Evolutionary conservation across 2,888 invertebrate species (phyloP).

Genomic region (Rosalia funebris): DNA sequence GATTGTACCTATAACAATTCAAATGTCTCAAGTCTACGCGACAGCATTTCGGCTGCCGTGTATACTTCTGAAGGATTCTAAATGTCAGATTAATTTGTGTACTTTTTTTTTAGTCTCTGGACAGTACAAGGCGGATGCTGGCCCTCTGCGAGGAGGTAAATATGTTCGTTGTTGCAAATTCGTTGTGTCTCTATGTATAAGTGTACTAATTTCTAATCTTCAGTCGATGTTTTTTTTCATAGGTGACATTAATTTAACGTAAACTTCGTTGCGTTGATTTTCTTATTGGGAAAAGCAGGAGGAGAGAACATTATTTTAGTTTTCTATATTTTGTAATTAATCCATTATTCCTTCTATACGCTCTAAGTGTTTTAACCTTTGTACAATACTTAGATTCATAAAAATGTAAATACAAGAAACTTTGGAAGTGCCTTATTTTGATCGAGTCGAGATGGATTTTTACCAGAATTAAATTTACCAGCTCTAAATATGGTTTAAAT

Average conservation of each 20-base stretch:
- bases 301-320: slow-evolving; percentile 40
- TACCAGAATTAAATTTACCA: too few relatives aligned
- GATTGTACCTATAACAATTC: too few relatives aligned
- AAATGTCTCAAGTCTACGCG: too few relatives aligned
- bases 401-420: background rate
- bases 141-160: slow-evolving; percentile 92
- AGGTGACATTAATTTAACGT: slow-evolving; percentile 34
- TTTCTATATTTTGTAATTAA: slow-evolving; percentile 43
- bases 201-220: slow-evolving; percentile 39
- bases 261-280: slow-evolving; percentile 32
- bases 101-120: slow-evolving; percentile 83
- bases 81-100: too few relatives aligned
- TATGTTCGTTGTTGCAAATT: slow-evolving; percentile 44
- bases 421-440: background rate
- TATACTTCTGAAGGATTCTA: too few relatives aligned
- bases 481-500: too few relatives aligned
- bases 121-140: slow-evolving; percentile 92
- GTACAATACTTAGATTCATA: slow-evolving; percentile 35
- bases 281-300: slow-evolving; percentile 40
- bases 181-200: slow-evolving; percentile 24
- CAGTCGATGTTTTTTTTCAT: slow-evolving; percentile 37
- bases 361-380: slow-evolving; percentile 49
- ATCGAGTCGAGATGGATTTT: background rate
- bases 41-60: too few relatives aligned
- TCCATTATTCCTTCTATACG: slow-evolving; percentile 44